Base-by-base conservation (phyloP, 2,888 invertebrate species). In the Proisotoma minuta region DNA sequence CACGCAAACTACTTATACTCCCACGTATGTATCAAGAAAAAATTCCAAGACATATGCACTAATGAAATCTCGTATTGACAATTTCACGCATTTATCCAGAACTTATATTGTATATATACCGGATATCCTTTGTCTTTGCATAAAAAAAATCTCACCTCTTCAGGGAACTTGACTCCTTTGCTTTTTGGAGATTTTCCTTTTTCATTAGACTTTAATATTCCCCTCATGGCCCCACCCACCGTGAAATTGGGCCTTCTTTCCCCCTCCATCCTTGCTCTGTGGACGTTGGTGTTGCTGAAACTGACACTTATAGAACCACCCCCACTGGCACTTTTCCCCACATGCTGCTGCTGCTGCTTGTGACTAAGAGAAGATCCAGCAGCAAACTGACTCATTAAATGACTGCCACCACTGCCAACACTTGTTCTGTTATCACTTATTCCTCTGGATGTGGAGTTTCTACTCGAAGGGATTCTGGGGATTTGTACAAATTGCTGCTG, bases 141-240 rank as follows among this genome's bases (percentile, higher is more conserved):
- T n/a, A n/a, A n/a, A n/a, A n/a, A n/a, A 34, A 47, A 27, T n/a
- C 62, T 70, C 66, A 74, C 74, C 74, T 72, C 69, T 63, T 65
- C 66, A 39, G 71, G 70, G 57, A 74, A 74, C 50, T 65, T 64
- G 47, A 74, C 74, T 47, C 65, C 71, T 54, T 69, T 63, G 34
- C 65, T 59, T n/a, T n/a, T 43, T 12, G 10, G 4, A 20, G 43
- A 12, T 43, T n/a, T n/a, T 5, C 10, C 4, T 26, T 60, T 67
- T 59, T 67, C 67, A 62, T 68, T 66, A 27, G 61, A 63, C 51
- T 71, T 68, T 10, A 70, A 61, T 56, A 71, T 73, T 28, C 73
- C 73, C 18, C 22, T 57, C 28, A 34, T 57, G 52, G 26, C 57
- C 29, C 57, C 27, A 49, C 56, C 52, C 34, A 54, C 53, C 24